These are phyloP conservation scores for Hyphantria cunea DNA, from an alignment of 1,140 invertebrate species.

Conservation along the genomic window DNA sequence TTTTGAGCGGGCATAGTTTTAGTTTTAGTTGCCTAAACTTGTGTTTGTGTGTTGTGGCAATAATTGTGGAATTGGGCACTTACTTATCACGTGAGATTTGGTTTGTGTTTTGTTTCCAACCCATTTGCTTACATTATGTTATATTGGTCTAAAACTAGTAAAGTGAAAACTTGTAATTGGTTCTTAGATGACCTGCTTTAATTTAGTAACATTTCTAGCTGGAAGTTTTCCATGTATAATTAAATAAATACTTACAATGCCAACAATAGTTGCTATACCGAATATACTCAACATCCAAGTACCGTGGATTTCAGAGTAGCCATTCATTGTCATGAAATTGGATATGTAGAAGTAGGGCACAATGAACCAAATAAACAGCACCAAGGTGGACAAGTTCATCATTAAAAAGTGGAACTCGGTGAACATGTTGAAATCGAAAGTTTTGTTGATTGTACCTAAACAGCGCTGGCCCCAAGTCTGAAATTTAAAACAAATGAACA, in stretches of 20 bases:
- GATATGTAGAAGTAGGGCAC: slow-evolving; percentile 94
- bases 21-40: too few species aligned
- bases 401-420: slow-evolving; percentile 91
- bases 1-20: too few species aligned
- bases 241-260: slow-evolving; percentile 86
- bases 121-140: too few species aligned
- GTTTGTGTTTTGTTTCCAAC: too few species aligned
- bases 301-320: slow-evolving; percentile 86
- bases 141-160: too few species aligned
- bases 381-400: slow-evolving; percentile 91
- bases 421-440: slow-evolving; percentile 92
- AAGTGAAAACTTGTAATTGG: too few species aligned
- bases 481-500: slow-evolving; percentile 41
- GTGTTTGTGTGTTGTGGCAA: too few species aligned
- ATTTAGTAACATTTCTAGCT: too few species aligned
- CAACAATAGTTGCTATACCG: slow-evolving; percentile 92
- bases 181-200: too few species aligned
- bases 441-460: slow-evolving; percentile 87
- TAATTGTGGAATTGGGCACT: too few species aligned
- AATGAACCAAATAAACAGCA: slow-evolving; percentile 95
- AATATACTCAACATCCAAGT: slow-evolving; percentile 90
- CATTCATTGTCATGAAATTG: slow-evolving; percentile 85
- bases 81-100: too few species aligned
- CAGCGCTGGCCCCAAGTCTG: slow-evolving; percentile 89
- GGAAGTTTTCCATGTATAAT: too few species aligned